Evolutionary conservation across 1,140 invertebrate species (phyloP).

Genomic region (Drosophila nigrodunni): DNA sequence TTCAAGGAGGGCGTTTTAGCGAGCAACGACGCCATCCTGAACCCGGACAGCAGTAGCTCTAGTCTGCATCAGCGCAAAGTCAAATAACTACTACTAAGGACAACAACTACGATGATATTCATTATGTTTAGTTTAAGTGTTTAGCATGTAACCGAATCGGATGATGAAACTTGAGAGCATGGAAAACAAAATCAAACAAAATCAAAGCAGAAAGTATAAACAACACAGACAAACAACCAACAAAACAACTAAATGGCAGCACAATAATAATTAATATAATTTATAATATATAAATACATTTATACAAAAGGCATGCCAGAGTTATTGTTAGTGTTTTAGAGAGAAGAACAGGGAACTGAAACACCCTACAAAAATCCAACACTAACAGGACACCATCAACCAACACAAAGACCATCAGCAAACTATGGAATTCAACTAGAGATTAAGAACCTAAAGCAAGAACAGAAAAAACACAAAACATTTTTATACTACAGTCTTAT

Average conservation of each 20-base stretch:
- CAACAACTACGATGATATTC: slow-evolving; percentile 79
- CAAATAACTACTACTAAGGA: slow-evolving; percentile 83
- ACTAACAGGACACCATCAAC: slow-evolving; percentile 17
- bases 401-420: slow-evolving; percentile 42
- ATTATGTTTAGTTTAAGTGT: slow-evolving; percentile 75
- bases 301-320: slow-evolving; percentile 22
- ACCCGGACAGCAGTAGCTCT: slow-evolving; percentile 84
- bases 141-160: slow-evolving; percentile 66
- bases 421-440: slow-evolving; percentile 37
- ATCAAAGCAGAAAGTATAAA: slow-evolving; percentile 19
- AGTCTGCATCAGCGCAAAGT: slow-evolving; percentile 84
- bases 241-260: slow-evolving; percentile 28
- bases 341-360: slow-evolving; percentile 30
- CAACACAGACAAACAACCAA: slow-evolving; percentile 29
- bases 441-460: slow-evolving; percentile 34
- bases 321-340: slow-evolving; percentile 8
- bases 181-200: slow-evolving; percentile 29
- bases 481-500: background rate
- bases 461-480: background rate
- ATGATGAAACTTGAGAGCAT: slow-evolving; percentile 43
- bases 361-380: slow-evolving; percentile 35
- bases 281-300: slow-evolving; percentile 40
- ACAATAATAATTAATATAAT: slow-evolving; percentile 57
- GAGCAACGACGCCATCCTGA: slow-evolving; percentile 79
- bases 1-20: slow-evolving; percentile 78